Evolutionary conservation across 2,797 vertebrate species (phyloP).

Genomic region (Sebastes diaconus): DNA sequence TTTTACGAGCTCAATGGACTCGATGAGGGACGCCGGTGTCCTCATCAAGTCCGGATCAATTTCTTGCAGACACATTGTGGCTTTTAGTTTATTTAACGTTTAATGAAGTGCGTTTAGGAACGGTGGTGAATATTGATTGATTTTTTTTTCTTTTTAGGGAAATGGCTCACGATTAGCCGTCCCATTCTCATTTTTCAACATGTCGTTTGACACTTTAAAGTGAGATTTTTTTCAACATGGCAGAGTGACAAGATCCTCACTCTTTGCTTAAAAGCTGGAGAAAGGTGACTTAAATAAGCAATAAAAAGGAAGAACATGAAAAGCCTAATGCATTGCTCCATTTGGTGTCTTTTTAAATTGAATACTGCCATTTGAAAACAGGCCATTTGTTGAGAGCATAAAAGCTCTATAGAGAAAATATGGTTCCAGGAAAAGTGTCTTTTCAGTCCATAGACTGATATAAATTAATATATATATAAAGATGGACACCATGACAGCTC

Average conservation of each 20-base stretch:
- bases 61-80: constrained; percentile 41
- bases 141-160: constrained; percentile 1
- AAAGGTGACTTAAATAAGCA: constrained; percentile 1
- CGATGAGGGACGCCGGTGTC: constrained; percentile 53
- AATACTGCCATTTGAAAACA: not conserved
- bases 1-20: constrained; percentile 67
- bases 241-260: constrained; percentile 3
- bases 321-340: not conserved
- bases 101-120: constrained; percentile 54
- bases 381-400: not conserved
- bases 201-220: constrained; percentile 6
- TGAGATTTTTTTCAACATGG: not conserved
- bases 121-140: constrained; percentile 35
- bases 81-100: constrained; percentile 68
- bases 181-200: constrained; percentile 9
- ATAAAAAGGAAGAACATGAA: not conserved
- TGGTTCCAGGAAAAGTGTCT: not conserved
- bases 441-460: not conserved
- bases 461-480: too few relatives aligned
- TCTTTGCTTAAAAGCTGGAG: constrained; percentile 1
- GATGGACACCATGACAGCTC: too few relatives aligned
- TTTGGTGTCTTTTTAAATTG: constrained; percentile 16
- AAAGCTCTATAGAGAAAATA: not conserved
- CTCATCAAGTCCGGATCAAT: constrained; percentile 66
- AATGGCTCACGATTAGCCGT: not conserved